Base-by-base conservation (phyloP, 1,140 invertebrate genomes). In the Tetraneura akinire region DNA sequence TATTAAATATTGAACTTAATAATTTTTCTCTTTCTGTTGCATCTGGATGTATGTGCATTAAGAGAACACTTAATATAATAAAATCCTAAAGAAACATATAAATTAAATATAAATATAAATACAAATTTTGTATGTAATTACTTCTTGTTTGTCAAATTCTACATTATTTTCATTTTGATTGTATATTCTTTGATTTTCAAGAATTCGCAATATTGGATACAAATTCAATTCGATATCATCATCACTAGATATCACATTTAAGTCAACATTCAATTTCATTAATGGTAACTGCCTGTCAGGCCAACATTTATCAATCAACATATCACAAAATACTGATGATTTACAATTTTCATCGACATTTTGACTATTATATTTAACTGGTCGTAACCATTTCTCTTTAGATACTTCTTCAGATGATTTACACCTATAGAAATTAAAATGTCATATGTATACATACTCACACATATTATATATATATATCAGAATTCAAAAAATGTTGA, bases 1-100 rank as follows among this genome's bases (percentile, higher is more conserved):
- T 85, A 85, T 92, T 93, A 82, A 94, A 93, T 3, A 93, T 84
- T 62, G 91, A 87, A 80, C 92, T 90, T 0, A 93, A 85, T 9
- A 93, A 85, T 81, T 89, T 89, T 82, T 93, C 92, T 81, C 91
- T 87, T 80, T 90, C 88, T 42, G 85, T 85, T 10, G 87, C 82
- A 81, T 90, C 88, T 16, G 88, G 86, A 84, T 93, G 90, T 13
- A 92, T 84, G 78, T 88, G 88, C 53, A 92, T 89, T 14, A 90
- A 88, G 80, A 88, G 89, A 37, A 93, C 85, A 60, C 93, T 86
- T 64, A 93, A 85, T 18, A 92, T 91, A 83, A 93, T 90, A n/a
- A 91, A 86, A 84, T 93, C 92, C 88, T 89, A 83, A 23, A 83
- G 83, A 47, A 71, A 62, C 64, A 81, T 80, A 70, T 76, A 88